phyloP scores from a whole-genome alignment of 2,797 vertebrate genomes.

The Micrastur ruficollis region DNA sequence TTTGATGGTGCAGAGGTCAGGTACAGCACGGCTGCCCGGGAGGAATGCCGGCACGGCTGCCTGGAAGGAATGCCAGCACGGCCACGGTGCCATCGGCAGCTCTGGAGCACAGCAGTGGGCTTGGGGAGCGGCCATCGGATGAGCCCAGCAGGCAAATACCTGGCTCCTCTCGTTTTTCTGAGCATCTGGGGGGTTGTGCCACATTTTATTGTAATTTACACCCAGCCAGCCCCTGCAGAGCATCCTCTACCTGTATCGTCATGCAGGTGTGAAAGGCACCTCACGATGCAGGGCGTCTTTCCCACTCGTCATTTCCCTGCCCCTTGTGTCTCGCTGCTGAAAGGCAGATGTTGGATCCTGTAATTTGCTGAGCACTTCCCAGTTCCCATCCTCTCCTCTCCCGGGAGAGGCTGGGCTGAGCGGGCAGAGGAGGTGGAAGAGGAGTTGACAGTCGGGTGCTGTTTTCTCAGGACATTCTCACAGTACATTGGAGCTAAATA shows the following conservation, averaged over 20 bases:
- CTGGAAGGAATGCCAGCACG: background rate
- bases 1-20: background rate
- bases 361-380: background rate
- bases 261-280: background rate
- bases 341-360: background rate
- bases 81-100: accelerated
- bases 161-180: background rate
- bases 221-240: background rate
- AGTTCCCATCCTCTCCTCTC: background rate
- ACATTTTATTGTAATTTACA: background rate
- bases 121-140: accelerated
- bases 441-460: background rate
- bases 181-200: background rate
- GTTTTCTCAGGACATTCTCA: background rate
- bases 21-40: accelerated
- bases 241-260: background rate
- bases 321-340: background rate
- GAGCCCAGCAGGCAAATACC: background rate
- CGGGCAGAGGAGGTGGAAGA: background rate
- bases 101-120: background rate
- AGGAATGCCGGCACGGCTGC: too few relatives aligned
- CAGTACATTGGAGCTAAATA: background rate
- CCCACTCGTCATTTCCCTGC: background rate
- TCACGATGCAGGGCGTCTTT: too few relatives aligned
- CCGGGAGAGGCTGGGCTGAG: background rate